Conservation (phyloP, 2,888 invertebrate genomes). For the Auanema freiburgensis region DNA sequence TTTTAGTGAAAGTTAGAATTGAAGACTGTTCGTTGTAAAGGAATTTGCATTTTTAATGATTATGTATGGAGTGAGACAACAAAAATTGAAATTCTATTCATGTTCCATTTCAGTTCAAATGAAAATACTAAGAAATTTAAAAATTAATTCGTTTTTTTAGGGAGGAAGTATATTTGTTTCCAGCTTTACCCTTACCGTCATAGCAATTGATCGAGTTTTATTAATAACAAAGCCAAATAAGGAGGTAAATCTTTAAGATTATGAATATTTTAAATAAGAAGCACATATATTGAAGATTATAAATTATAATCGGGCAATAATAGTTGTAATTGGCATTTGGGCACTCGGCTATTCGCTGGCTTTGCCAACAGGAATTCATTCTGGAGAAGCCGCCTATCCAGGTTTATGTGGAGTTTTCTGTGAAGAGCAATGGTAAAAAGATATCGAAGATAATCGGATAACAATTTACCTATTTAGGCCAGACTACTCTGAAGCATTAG, state of each 20-base stretch:
- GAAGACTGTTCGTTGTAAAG: too few species aligned
- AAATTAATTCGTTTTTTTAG: conserved; percentile 32
- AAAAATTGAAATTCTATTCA: too few species aligned
- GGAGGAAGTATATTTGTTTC: conserved; percentile 62
- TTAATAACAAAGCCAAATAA: conserved; percentile 54
- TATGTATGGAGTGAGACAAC: too few species aligned
- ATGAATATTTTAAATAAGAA: neutral
- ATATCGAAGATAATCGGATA: neutral
- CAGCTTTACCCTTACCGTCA: conserved; percentile 61
- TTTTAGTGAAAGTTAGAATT: too few species aligned
- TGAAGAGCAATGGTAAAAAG: conserved; percentile 58
- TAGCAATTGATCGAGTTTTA: conserved; percentile 61
- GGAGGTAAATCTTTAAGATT: conserved; percentile 33
- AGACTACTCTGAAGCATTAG: conserved; percentile 39
- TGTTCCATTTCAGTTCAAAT: too few species aligned
- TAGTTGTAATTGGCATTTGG: conserved; percentile 56
- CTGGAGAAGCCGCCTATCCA: conserved; percentile 41
- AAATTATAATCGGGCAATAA: conserved; percentile 48
- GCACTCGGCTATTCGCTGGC: conserved; percentile 54
- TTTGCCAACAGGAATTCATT: conserved; percentile 58
- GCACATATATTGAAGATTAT: conserved; percentile 39
- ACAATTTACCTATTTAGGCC: conserved; percentile 42
- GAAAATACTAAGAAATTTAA: too few species aligned
- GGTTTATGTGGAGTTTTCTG: conserved; percentile 61
- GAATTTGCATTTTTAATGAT: too few species aligned